Conservation (phyloP, 2,113 vertebrate species). For the Cynocephalus volans region DNA sequence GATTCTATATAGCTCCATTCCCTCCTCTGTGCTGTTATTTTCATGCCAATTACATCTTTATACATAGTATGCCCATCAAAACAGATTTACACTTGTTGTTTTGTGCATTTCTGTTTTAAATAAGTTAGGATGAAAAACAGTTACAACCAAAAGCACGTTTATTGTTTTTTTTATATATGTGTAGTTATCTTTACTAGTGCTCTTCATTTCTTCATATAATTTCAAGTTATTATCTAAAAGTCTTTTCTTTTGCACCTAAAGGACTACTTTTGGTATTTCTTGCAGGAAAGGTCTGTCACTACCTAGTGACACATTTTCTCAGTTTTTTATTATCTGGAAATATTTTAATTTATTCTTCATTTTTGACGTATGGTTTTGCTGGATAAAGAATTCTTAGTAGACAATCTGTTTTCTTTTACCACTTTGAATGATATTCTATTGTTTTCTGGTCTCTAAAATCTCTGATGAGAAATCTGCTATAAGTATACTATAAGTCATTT, state of each 20-base stretch:
- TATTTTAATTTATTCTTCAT: slow-evolving; percentile 41
- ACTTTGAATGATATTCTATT: neutral
- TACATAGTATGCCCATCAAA: neutral
- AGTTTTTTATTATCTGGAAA: neutral
- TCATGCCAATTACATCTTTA: neutral
- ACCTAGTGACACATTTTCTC: neutral
- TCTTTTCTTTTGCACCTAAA: slow-evolving; percentile 10
- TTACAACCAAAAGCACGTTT: neutral
- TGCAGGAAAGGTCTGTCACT: neutral
- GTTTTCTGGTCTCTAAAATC: neutral
- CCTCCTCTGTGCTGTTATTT: neutral
- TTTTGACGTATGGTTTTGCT: neutral
- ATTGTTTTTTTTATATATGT: slow-evolving; percentile 11
- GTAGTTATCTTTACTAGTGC: neutral
- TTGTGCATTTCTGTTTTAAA: neutral
- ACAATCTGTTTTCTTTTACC: neutral
- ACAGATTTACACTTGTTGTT: neutral
- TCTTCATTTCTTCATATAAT: neutral
- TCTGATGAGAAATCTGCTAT: slow-evolving; percentile 41
- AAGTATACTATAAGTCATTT: neutral
- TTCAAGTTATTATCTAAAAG: slow-evolving; percentile 11
- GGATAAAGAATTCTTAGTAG: neutral
- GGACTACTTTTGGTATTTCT: slow-evolving; percentile 4
- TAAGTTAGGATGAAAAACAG: neutral
- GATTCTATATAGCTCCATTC: neutral